Conservation (phyloP, 2,113 vertebrate genomes). For the Lophius piscatorius region DNA sequence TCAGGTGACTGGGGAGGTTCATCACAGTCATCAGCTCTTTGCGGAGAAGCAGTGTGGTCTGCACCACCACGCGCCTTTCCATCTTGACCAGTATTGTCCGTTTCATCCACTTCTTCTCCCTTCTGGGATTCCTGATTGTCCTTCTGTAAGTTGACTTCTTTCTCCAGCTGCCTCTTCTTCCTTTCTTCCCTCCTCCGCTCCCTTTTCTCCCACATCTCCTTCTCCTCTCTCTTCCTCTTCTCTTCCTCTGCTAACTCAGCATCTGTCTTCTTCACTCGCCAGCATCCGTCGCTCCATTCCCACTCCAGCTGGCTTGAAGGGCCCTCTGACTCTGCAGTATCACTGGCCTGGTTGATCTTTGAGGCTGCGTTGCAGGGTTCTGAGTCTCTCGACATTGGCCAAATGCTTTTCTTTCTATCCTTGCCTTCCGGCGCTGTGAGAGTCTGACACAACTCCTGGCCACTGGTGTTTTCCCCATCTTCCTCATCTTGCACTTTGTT, state of each 20-base stretch:
- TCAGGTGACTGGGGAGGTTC: slow-evolving; percentile 4
- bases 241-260: slow-evolving; percentile 69
- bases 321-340: slow-evolving; percentile 22
- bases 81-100: slow-evolving; percentile 20
- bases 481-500: slow-evolving; percentile 82
- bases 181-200: slow-evolving; percentile 68
- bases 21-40: background rate
- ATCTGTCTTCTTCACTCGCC: slow-evolving; percentile 71
- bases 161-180: slow-evolving; percentile 61
- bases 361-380: slow-evolving; percentile 16
- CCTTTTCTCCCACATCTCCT: slow-evolving; percentile 53
- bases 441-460: slow-evolving; percentile 36
- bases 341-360: slow-evolving; percentile 38
- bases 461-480: slow-evolving; percentile 36
- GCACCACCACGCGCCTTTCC: slow-evolving; percentile 4
- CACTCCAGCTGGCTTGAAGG: slow-evolving; percentile 60
- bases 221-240: slow-evolving; percentile 60
- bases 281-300: slow-evolving; percentile 75
- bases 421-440: slow-evolving; percentile 39
- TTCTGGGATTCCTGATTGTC: slow-evolving; percentile 40
- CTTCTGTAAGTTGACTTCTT: slow-evolving; percentile 28
- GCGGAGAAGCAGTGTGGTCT: slow-evolving; percentile 17
- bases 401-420: slow-evolving; percentile 39
- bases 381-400: slow-evolving; percentile 46
- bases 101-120: slow-evolving; percentile 33